phyloP scores from a whole-genome alignment of 37 sponge, comb jelly and placozoan genomes.

The Beroe ovata region DNA sequence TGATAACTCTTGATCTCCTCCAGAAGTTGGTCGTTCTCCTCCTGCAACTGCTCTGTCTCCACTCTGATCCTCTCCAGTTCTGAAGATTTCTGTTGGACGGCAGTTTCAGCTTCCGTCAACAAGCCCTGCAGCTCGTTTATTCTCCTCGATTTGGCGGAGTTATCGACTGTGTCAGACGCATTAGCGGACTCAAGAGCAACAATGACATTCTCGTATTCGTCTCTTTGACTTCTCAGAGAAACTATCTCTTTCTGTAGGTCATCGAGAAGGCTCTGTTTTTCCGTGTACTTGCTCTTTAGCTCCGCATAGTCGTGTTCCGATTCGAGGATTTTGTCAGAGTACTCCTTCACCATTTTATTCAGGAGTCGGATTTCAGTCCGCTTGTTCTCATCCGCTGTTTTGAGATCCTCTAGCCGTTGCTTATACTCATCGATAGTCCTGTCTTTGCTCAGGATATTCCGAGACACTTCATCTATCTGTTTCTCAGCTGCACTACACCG shows the following conservation, averaged over 20 bases:
- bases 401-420: conserved; percentile 5
- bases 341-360: conserved; percentile 52
- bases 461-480: neutral
- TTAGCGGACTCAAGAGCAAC: conserved; percentile 12
- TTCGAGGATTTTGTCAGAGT: neutral
- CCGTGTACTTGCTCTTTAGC: neutral
- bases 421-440: conserved; percentile 34
- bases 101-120: neutral
- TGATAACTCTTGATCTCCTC: conserved; percentile 45
- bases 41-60: neutral
- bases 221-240: neutral
- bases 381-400: conserved; percentile 58
- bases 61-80: neutral
- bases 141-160: neutral
- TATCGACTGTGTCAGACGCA: conserved; percentile 30
- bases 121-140: conserved; percentile 1
- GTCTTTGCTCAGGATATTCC: neutral
- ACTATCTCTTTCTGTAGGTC: conserved; percentile 48
- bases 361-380: conserved; percentile 11
- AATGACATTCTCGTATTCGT: conserved; percentile 43
- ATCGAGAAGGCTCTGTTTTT: neutral
- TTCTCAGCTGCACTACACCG: neutral
- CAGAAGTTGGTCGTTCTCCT: conserved; percentile 26
- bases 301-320: conserved; percentile 6
- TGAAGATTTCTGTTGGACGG: neutral